Base-by-base conservation (phyloP, 2,797 vertebrate genomes). In the Kryptopterus vitreolus region DNA sequence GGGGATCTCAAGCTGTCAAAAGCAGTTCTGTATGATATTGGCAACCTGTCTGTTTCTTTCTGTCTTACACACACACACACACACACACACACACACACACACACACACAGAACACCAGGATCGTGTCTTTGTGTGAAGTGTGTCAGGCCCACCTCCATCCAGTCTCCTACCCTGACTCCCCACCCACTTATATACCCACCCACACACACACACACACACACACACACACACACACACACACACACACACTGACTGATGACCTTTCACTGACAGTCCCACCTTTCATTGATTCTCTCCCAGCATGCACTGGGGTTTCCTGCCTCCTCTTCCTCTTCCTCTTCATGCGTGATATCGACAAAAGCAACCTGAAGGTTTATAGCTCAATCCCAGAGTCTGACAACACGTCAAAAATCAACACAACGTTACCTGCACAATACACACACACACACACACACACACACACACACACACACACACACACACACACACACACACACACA, bases 161-260 rank as follows among this genome's bases (percentile, higher is more conserved):
- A 62, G 53, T 71, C 66, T 81, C 76, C 68, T 68, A 4, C 66
- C 35, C 55, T 71, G 72, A 65, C 76, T 58, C 52, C 78, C 52
- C 65, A 61, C 62, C 38, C 70, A 35, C 68, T 46, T 78, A 76
- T 65, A 61, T 57, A 72, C 80, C 66, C 71, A 58, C 76, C 48
- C 78, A 76, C 68, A 74, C 71, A 79, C 80, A 75, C 75, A 71
- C 75, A 74, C 75, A 79, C 68, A 77, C 71, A 77, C 82, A 66
- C 11, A 16, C 35, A 63, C 33, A 38, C 22, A 70, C 70, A 66
- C 11, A 16, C 35, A 63, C 20, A 38, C 22, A 70, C 70, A 71
- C 71, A 74, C 76, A 81, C 53, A 76, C 57, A 71, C 76, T 77
- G 80, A 87, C 82, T 82, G 78, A 79, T 80, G 78, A 61, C 81